Evolutionary conservation across 2,113 vertebrate species (phyloP).

Genomic region (Callithrix jacchus): DNA sequence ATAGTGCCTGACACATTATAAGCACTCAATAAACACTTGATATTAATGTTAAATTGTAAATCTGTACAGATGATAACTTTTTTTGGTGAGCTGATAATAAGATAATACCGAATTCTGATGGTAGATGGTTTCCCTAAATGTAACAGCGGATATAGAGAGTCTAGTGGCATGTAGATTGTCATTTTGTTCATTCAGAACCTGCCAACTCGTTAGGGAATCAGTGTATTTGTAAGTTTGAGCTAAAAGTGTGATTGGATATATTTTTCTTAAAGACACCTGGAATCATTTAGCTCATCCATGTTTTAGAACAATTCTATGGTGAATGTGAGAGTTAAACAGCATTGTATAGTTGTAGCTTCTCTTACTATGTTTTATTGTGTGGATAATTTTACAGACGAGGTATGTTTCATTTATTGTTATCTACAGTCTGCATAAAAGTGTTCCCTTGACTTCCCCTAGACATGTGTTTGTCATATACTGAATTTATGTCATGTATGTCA

Average conservation of each 20-base stretch:
- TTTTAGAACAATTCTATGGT: neutral
- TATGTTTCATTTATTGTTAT: neutral
- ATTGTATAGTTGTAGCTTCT: neutral
- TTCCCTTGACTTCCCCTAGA: neutral
- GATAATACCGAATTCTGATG: neutral
- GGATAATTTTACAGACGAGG: neutral
- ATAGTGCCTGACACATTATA: neutral
- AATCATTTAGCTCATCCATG: slow-evolving; percentile 24
- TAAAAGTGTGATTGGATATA: neutral
- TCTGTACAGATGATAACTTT: neutral
- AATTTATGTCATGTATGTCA: neutral
- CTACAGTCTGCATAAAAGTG: neutral
- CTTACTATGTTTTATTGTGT: neutral
- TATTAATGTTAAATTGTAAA: slow-evolving; percentile 36
- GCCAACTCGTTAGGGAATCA: neutral
- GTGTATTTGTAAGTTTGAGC: neutral
- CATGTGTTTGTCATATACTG: neutral
- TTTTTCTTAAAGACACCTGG: slow-evolving; percentile 33
- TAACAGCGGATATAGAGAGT: neutral
- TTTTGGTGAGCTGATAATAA: neutral
- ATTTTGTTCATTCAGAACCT: slow-evolving; percentile 30
- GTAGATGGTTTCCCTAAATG: slow-evolving; percentile 6
- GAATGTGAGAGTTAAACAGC: neutral
- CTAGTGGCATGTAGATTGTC: neutral
- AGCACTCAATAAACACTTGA: neutral